A percentile compares a stretch with the other conserved stretches of the same genome.
Conservation (phyloP, 2,113 vertebrate species). For the Prietella phreatophila region DNA sequence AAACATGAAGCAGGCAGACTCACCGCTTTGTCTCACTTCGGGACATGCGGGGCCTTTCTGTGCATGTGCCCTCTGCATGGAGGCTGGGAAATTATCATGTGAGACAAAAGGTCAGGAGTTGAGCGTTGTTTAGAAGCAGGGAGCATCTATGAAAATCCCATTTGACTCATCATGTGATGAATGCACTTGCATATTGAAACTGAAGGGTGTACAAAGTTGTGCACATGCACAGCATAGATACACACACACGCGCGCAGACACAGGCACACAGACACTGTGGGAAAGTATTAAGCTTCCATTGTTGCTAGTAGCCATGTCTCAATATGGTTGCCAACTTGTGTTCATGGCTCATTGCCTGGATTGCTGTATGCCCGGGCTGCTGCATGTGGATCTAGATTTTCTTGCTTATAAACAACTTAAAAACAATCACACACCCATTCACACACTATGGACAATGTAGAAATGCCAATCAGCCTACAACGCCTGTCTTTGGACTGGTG, state of each 20-base stretch:
- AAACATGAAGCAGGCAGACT: slow-evolving; percentile 46
- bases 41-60: slow-evolving; percentile 40
- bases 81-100: slow-evolving; percentile 42
- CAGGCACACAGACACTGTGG: slow-evolving; percentile 10
- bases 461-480: no score
- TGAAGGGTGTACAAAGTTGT: not conserved
- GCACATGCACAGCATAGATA: slow-evolving; percentile 11
- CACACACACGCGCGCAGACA: not conserved
- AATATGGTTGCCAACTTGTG: slow-evolving; percentile 9
- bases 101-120: slow-evolving; percentile 48
- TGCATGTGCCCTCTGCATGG: slow-evolving; percentile 25
- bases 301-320: slow-evolving; percentile 25
- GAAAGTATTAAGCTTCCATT: not conserved
- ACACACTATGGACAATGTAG: no score
- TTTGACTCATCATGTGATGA: slow-evolving; percentile 40
- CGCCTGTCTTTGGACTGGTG: no score
- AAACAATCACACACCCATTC: no score
- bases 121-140: slow-evolving; percentile 40
- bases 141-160: slow-evolving; percentile 41
- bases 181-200: slow-evolving; percentile 33
- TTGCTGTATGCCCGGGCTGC: not conserved
- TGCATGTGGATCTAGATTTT: not conserved
- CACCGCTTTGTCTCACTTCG: slow-evolving; percentile 33
- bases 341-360: slow-evolving; percentile 30
- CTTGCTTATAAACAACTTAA: not conserved